Evolutionary conservation across 1,140 invertebrate species (phyloP).

Genomic region (Drosophila nikananu): DNA sequence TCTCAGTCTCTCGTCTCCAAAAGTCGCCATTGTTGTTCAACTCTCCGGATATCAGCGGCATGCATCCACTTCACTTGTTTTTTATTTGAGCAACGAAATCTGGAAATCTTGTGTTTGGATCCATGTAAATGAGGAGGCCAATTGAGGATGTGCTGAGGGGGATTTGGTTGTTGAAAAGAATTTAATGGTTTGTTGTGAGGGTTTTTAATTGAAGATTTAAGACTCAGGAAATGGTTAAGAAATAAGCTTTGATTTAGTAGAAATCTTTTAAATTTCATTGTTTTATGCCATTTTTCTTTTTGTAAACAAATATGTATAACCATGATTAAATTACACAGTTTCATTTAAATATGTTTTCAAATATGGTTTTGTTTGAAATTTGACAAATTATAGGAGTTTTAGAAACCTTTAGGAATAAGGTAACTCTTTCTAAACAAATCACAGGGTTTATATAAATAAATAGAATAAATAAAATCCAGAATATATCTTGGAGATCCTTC

Average conservation of each 20-base stretch:
- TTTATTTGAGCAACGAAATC: conserved; percentile 12
- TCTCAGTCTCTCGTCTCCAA: conserved; percentile 9
- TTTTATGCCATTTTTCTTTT: not conserved
- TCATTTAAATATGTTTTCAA: not conserved
- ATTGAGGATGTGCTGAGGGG: not conserved
- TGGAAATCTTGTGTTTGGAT: conserved; percentile 8
- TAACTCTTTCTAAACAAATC: not conserved
- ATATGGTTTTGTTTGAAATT: not conserved
- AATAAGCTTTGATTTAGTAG: not conserved
- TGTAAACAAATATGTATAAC: not conserved
- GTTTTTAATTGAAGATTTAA: not conserved
- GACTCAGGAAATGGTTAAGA: too few relatives aligned
- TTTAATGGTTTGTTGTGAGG: not conserved
- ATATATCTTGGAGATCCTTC: too few relatives aligned
- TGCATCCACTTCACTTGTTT: conserved; percentile 28
- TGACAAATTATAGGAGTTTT: not conserved
- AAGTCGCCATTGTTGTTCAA: conserved; percentile 46
- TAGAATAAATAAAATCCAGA: too few relatives aligned
- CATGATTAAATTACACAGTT: not conserved
- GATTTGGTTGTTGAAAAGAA: not conserved
- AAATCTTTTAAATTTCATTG: not conserved
- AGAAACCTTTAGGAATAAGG: not conserved
- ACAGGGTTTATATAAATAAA: too few relatives aligned
- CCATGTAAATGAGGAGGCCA: conserved; percentile 28
- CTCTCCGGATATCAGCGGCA: conserved; percentile 25